Percentiles rank a stretch among this genome's conserved stretches.
Conservation (phyloP, 1,140 invertebrate genomes). For the Contarinia nasturtii region DNA sequence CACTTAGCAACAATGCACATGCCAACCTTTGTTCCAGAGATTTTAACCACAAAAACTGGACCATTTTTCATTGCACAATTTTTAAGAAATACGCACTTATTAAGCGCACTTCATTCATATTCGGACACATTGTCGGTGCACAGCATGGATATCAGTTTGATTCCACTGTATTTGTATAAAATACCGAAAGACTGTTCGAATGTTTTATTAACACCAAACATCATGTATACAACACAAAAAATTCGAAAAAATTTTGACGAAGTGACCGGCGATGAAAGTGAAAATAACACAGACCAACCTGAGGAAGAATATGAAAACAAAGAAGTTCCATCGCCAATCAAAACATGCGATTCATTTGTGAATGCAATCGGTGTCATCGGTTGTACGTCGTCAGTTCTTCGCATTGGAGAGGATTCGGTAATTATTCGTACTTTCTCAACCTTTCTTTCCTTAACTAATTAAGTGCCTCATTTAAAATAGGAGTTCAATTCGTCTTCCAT, state of each 20-base stretch:
- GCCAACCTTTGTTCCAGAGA: conserved; percentile 18
- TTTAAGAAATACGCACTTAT: conserved; percentile 16
- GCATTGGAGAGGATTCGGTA: conserved; percentile 18
- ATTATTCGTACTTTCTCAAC: not conserved
- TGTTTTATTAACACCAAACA: conserved; percentile 20
- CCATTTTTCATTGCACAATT: conserved; percentile 22
- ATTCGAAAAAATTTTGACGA: conserved; percentile 8
- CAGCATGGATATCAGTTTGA: conserved; percentile 37
- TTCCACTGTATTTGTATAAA: conserved; percentile 49
- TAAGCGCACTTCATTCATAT: conserved; percentile 20
- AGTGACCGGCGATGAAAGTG: not conserved
- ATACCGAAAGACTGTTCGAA: conserved; percentile 28
- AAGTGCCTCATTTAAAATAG: conserved; percentile 19
- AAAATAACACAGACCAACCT: not conserved
- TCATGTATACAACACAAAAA: conserved; percentile 21
- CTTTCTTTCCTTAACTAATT: conserved; percentile 1
- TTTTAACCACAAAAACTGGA: conserved; percentile 15
- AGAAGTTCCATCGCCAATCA: not conserved
- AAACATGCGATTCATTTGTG: conserved; percentile 1
- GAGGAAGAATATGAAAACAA: not conserved
- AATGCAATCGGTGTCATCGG: conserved; percentile 21
- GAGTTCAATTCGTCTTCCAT: conserved; percentile 33
- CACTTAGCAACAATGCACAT: conserved; percentile 20
- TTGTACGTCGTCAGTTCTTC: conserved; percentile 19
- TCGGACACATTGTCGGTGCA: conserved; percentile 26